Base-by-base conservation (phyloP, 2,888 invertebrate species). In the Apamea crenata region DNA sequence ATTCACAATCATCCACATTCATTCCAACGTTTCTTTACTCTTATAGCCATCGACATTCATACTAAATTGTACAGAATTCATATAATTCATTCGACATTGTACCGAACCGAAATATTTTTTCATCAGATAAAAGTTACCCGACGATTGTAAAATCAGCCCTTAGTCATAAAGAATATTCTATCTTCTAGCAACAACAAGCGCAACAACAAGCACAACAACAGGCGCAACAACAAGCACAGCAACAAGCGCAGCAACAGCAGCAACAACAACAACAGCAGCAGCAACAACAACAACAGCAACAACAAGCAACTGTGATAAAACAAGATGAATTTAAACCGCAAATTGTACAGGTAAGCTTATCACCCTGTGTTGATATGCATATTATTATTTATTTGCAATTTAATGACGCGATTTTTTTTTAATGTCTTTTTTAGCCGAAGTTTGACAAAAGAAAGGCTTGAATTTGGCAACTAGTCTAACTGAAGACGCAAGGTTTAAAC, bases 311-410 rank as follows among this genome's bases (percentile, higher is more conserved):
- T 92, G 97, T 97, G 91, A 97, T 96, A 91, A 95, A 97, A 94
- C 90, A 97, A 92, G 94, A 97, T 86, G 94, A 97, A 80, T 96
- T 97, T 84, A 97, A 97, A 90, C 97, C 97, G 4, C 96, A 96
- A 90, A 97, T 97, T 87, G 95, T 97, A 93, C 97, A 97, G 96
- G 97, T 32, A 65, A 65, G 36, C 65, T 65, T 65, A 25, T 36
- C 25, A 65, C 25, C 5, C 36, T 25, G 65, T 65, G 10, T 36
- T 2, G 12, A 65, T 36, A 36, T 36, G 36, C 63, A 25, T 21
- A 25, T 8, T 63, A 21, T 32, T 32, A 18, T 32, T 63, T 32
- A 32, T 4, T 32, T 32, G 21, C 8, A n/a, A n/a, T n/a, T 14
- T 59, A n/a, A n/a, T n/a, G 7, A 16, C 7, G 6, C 16, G 2